Evolutionary conservation across 30 jellyfish, hydroid and myxozoan genomes (phyloP).

Genomic region (Turritopsis dohrnii): DNA sequence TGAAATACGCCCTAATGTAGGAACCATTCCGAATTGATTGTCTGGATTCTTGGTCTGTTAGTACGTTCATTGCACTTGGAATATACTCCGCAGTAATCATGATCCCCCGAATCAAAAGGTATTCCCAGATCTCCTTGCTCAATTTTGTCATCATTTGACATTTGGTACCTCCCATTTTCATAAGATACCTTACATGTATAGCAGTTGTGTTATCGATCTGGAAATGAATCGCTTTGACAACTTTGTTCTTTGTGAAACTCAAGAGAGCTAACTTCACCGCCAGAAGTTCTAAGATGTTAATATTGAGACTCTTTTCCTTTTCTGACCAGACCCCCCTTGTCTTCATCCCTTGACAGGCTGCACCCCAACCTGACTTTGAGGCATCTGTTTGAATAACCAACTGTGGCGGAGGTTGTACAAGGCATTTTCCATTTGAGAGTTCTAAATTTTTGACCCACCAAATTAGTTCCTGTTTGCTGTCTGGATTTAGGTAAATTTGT

Average conservation of each 20-base stretch:
- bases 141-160: no score
- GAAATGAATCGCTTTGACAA: neutral
- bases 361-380: neutral
- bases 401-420: neutral
- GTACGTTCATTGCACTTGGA: neutral
- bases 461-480: neutral
- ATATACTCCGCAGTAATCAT: conserved; percentile 4
- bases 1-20: neutral
- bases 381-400: conserved; percentile 6
- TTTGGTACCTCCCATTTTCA: no score
- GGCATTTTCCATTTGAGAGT: neutral
- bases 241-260: neutral
- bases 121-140: neutral
- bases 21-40: neutral
- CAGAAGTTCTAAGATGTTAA: neutral
- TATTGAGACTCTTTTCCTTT: neutral
- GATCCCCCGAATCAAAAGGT: neutral
- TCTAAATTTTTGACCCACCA: neutral
- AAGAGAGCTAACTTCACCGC: neutral
- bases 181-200: no score
- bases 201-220: no score
- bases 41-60: conserved; percentile 4
- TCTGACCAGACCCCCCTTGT: conserved; percentile 6
- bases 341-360: neutral
- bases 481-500: neutral